Evolutionary conservation across 2,113 vertebrate genomes (phyloP), one percentile per base, ranked within the genome.

Genomic region (Haemorhous mexicanus): DNA sequence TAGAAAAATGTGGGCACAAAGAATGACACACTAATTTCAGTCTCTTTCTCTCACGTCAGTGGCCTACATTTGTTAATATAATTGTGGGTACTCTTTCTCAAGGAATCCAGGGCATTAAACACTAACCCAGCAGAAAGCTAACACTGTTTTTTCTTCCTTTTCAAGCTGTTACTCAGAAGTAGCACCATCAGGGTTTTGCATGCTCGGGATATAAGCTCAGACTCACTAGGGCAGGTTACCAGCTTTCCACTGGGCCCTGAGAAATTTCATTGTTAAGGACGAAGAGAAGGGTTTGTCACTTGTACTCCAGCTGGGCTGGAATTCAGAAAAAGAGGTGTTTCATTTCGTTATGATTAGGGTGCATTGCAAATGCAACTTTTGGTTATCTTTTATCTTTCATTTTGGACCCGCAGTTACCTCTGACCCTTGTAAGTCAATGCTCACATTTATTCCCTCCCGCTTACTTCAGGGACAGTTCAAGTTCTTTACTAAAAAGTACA

Each of bases 11-110:
- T 84, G 70, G 90, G 86, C 63, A 95, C 89, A 63, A 47, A 93
- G 93, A 95, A 74, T 85, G 90, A 96, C 90, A 94, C 43, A 37
- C 77, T 84, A 75, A 93, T 95, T 96, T 92, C 90, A 92, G 70
- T 77, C 55, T 86, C 74, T 69, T 86, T 84, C 73, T 78, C 76
- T 90, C 61, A 67, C 11, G 22, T 91, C 75, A 87, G 64, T 88
- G 93, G 82, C 90, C 92, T 90, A 81, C 50, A 77, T 95, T 94
- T 93, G 55, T 77, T 95, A 92, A 80, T 80, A 49, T 66, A 67
- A 90, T 94, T 55, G 35, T 55, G 32, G 68, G 79, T 93, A 56
- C 44, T 50, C 46, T 55, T 80, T 84, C 66, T 33, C 19, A 77
- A 90, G 88, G 47, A 94, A 90, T 94, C 52, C 39, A 80, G 77